Percentiles rank a stretch among this genome's conserved stretches.
phyloP scores from a whole-genome alignment of 2,888 invertebrate species.

The Nasonovia ribisnigri region DNA sequence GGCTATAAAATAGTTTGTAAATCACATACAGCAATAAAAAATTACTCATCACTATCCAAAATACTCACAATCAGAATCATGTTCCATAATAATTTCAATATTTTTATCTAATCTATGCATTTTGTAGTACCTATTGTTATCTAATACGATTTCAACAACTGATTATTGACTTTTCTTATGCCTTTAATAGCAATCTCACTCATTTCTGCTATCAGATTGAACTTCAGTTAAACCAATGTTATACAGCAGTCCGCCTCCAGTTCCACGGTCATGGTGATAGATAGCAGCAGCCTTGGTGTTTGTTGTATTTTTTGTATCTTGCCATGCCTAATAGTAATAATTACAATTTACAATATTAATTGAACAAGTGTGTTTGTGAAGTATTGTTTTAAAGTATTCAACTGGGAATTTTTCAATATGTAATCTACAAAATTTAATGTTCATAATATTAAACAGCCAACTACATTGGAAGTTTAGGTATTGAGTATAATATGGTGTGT shows the following conservation, averaged over 20 bases:
- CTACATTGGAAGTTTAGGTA: too few species aligned
- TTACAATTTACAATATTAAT: not conserved
- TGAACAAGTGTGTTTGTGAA: too few species aligned
- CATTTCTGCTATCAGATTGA: not conserved
- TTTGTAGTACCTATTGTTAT: too few species aligned
- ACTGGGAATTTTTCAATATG: too few species aligned
- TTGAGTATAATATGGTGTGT: too few species aligned
- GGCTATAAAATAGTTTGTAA: not conserved
- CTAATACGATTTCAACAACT: not conserved
- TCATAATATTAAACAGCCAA: too few species aligned
- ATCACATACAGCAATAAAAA: too few species aligned
- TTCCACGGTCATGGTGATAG: not conserved
- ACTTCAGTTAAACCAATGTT: not conserved
- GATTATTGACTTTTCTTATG: not conserved
- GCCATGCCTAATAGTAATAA: conserved; percentile 2
- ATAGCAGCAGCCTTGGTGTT: not conserved
- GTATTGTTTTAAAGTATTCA: not conserved
- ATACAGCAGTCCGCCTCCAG: not conserved
- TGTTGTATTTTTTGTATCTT: not conserved
- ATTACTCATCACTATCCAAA: too few species aligned
- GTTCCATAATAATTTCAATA: not conserved
- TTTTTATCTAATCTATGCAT: too few species aligned
- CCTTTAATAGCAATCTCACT: not conserved
- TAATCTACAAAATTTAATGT: too few species aligned
- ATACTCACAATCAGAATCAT: not conserved